Percentiles rank a stretch among this genome's conserved stretches.
Evolutionary conservation across 2,888 invertebrate genomes (phyloP).

Genomic region (Zeuzera pyrina): DNA sequence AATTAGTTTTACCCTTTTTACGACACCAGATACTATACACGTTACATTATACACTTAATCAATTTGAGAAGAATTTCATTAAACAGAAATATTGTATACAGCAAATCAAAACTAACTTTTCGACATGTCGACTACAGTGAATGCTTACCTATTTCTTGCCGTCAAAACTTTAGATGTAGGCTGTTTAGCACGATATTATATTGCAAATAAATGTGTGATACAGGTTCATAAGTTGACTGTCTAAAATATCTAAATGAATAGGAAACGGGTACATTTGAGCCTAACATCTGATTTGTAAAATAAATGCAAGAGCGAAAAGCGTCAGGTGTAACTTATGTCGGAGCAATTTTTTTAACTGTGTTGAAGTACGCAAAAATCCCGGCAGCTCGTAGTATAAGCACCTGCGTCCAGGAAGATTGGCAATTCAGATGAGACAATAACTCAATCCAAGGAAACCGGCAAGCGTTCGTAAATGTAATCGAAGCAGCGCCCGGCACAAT

Average conservation of each 20-base stretch:
- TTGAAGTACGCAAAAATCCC: no score
- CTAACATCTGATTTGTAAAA: no score
- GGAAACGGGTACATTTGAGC: no score
- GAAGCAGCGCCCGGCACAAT: conserved; percentile 32
- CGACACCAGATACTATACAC: no score
- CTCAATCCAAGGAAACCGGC: conserved; percentile 34
- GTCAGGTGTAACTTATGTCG: no score
- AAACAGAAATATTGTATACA: conserved; percentile 24
- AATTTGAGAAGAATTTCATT: conserved; percentile 24
- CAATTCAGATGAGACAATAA: conserved; percentile 41
- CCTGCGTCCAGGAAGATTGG: conserved; percentile 32
- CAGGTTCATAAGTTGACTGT: no score
- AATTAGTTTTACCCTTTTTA: no score
- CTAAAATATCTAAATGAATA: no score
- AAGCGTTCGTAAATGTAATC: conserved; percentile 37
- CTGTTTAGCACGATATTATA: conserved; percentile 19
- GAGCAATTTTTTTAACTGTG: no score
- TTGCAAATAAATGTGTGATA: conserved; percentile 10
- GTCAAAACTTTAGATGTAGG: conserved; percentile 20
- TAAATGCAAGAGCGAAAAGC: no score
- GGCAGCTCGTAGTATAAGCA: conserved; percentile 30
- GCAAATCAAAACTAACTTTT: conserved; percentile 29
- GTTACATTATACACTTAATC: no score
- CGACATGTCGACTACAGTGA: conserved; percentile 25
- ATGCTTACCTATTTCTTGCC: conserved; percentile 36